Conservation (phyloP, 2,888 invertebrate genomes). For the Holacanthella duospinosa region DNA sequence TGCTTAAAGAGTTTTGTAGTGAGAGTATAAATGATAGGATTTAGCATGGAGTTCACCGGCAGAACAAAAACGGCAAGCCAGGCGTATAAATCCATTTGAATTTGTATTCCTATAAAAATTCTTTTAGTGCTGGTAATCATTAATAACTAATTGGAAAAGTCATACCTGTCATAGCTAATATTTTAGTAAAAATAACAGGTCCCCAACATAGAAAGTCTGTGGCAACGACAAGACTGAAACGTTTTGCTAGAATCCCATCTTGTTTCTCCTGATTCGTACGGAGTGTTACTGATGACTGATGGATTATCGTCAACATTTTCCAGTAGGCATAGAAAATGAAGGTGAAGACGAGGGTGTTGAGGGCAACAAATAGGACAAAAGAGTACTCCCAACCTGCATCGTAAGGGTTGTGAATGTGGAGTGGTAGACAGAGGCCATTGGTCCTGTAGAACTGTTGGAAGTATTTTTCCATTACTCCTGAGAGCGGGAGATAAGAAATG, state of each 20-base stretch:
- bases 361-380: constrained; percentile 48
- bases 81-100: constrained; percentile 49
- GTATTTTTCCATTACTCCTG: constrained; percentile 42
- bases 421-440: constrained; percentile 52
- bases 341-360: constrained; percentile 48
- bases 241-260: constrained; percentile 50
- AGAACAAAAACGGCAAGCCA: constrained; percentile 53
- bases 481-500: constrained; percentile 46
- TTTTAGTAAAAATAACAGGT: constrained; percentile 50
- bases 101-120: constrained; percentile 44
- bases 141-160: constrained; percentile 4
- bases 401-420: constrained; percentile 53
- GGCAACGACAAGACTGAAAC: constrained; percentile 51
- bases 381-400: constrained; percentile 54
- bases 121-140: neutral
- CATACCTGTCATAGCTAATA: constrained; percentile 49
- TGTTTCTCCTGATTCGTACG: constrained; percentile 49
- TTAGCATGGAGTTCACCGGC: constrained; percentile 53
- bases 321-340: constrained; percentile 51
- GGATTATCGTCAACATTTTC: constrained; percentile 50
- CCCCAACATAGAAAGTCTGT: constrained; percentile 54
- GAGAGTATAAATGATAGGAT: constrained; percentile 53
- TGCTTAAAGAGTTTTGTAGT: constrained; percentile 53
- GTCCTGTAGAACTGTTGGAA: constrained; percentile 51
- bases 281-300: constrained; percentile 49